Percentiles rank a stretch among this genome's conserved stretches.
Conservation (phyloP, 2,113 vertebrate genomes). For the Eulacestoma nigropectus region DNA sequence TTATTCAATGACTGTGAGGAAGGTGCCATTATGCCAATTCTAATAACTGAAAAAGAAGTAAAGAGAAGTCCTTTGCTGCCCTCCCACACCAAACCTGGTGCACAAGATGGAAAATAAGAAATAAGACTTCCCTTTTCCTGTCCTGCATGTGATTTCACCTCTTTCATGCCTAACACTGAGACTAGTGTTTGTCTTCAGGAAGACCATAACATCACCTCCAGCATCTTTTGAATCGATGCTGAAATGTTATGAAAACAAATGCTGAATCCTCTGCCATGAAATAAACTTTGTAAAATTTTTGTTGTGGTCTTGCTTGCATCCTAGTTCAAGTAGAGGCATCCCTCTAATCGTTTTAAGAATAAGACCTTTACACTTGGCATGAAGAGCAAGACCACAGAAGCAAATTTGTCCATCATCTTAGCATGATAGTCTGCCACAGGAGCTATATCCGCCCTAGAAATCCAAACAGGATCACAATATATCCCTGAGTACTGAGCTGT, state of each 20-base stretch:
- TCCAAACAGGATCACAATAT: background rate
- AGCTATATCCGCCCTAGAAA: background rate
- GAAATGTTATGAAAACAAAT: background rate
- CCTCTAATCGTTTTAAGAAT: background rate
- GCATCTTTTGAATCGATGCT: background rate
- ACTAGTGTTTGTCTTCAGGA: background rate
- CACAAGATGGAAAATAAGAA: background rate
- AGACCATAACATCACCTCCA: background rate
- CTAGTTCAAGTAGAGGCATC: background rate
- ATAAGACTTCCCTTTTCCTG: background rate
- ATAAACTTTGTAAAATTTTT: background rate
- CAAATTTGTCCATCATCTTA: background rate
- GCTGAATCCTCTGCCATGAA: background rate
- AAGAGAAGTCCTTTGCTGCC: background rate
- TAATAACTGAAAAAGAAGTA: background rate
- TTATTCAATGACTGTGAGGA: background rate
- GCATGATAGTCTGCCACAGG: background rate
- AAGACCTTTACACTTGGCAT: background rate
- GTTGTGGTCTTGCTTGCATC: fast-evolving
- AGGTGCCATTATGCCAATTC: background rate
- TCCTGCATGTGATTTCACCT: background rate
- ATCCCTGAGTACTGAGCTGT: background rate
- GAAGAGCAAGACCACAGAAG: background rate
- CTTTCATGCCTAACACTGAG: background rate
- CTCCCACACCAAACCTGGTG: background rate